Conservation (phyloP, 2,113 vertebrate species). For the Lethenteron reissneri region DNA sequence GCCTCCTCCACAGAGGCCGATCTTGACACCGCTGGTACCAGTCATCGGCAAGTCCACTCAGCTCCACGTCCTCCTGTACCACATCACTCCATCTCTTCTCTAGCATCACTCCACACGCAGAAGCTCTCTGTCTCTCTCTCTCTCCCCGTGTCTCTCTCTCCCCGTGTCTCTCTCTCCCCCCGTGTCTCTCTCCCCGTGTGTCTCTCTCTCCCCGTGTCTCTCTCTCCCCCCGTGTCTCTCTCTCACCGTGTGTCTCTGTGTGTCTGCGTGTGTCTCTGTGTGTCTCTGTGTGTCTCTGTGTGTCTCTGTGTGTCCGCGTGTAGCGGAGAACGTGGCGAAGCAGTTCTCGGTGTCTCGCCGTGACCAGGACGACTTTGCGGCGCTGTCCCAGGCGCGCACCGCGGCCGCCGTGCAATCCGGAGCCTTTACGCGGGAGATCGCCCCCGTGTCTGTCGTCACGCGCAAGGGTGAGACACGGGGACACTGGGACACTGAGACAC, state of each 20-base stretch:
- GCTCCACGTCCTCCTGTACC: too few species aligned
- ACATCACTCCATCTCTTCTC: too few species aligned
- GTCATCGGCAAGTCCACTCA: too few species aligned
- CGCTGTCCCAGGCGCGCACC: constrained; percentile 52
- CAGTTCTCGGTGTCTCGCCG: constrained; percentile 53
- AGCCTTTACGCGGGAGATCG: constrained; percentile 66
- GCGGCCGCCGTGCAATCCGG: constrained; percentile 69
- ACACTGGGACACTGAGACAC: neutral
- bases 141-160: too few species aligned
- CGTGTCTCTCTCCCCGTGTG: too few species aligned
- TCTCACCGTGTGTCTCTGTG: neutral
- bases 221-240: too few species aligned
- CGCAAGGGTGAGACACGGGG: constrained; percentile 37
- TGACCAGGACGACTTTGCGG: constrained; percentile 52
- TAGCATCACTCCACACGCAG: too few species aligned
- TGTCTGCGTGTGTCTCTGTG: constrained; percentile 1
- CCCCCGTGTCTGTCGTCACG: constrained; percentile 48
- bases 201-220: too few species aligned
- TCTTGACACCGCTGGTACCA: too few species aligned
- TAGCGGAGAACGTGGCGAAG: constrained; percentile 85
- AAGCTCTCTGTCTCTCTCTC: too few species aligned
- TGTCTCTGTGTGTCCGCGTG: constrained; percentile 7
- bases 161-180: too few species aligned
- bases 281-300: neutral
- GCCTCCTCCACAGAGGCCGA: too few species aligned